A percentile compares a stretch with the other conserved stretches of the same genome.
These are phyloP conservation scores for Antheraea yamamai DNA, from an alignment of 2,888 invertebrate genomes.

Conservation along the genomic window DNA sequence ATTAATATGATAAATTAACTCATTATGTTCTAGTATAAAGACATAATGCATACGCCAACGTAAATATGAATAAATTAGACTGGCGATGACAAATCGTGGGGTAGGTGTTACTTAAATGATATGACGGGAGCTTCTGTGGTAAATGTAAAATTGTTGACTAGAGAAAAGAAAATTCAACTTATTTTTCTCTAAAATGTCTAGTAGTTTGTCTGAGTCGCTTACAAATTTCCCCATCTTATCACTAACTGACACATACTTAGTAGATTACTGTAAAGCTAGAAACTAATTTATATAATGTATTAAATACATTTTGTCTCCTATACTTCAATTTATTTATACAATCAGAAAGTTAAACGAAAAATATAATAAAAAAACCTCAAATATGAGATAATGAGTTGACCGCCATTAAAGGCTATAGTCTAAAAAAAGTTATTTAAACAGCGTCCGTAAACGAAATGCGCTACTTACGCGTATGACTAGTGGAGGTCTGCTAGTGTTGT, in stretches of 20 bases:
- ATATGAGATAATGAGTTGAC: not conserved
- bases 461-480: not conserved
- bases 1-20: constrained; percentile 59
- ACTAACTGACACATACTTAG: no score
- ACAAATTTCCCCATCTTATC: not conserved
- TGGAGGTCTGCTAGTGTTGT: not conserved
- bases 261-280: no score
- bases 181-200: not conserved
- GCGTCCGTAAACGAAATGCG: no score
- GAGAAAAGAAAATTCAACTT: not conserved
- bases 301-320: not conserved
- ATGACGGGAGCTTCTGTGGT: constrained; percentile 30
- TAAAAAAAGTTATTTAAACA: not conserved
- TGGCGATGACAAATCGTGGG: constrained; percentile 42
- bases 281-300: not conserved
- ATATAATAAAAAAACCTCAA: not conserved
- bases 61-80: constrained; percentile 43
- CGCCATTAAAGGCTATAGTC: not conserved
- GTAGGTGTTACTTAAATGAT: constrained; percentile 34
- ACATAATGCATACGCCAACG: constrained; percentile 34
- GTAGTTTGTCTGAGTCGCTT: not conserved
- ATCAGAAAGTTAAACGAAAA: not conserved
- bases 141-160: not conserved
- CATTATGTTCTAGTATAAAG: constrained; percentile 49
- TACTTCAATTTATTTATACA: not conserved